Percentiles rank a stretch among this genome's conserved stretches.
phyloP scores from a whole-genome alignment of 2,113 vertebrate species.

The Pangasianodon gigas region DNA sequence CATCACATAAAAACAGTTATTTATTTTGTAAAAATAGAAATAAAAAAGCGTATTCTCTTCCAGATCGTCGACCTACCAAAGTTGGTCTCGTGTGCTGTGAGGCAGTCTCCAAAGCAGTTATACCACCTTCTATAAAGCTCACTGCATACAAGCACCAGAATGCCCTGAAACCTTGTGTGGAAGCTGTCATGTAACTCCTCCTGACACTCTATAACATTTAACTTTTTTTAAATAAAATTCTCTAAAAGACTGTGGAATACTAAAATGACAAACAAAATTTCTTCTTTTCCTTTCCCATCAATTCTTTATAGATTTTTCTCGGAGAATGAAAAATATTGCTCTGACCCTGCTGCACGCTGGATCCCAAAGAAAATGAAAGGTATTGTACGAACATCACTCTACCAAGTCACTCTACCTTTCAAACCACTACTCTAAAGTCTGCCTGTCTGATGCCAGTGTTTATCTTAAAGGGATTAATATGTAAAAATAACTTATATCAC shows the following conservation, averaged over 20 bases:
- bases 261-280: not conserved
- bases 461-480: not conserved
- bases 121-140: conserved; percentile 30
- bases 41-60: not conserved
- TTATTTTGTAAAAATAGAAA: not conserved
- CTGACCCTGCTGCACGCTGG: conserved; percentile 46
- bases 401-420: not conserved
- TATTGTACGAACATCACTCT: conserved; percentile 5
- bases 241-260: not conserved
- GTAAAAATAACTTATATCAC: not conserved
- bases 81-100: conserved; percentile 52
- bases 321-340: conserved; percentile 39
- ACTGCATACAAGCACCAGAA: conserved; percentile 47
- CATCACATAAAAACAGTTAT: not conserved
- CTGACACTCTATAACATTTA: not conserved
- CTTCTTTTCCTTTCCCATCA: not conserved
- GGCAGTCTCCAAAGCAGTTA: conserved; percentile 33
- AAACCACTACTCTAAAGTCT: not conserved
- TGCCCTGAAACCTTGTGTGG: conserved; percentile 47
- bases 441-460: not conserved
- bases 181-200: conserved; percentile 50
- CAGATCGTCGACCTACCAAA: conserved; percentile 43
- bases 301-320: conserved; percentile 41
- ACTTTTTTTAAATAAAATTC: not conserved
- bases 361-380: conserved; percentile 26